Conservation (phyloP, 2,113 vertebrate species). For the Cochlearius cochlearius region DNA sequence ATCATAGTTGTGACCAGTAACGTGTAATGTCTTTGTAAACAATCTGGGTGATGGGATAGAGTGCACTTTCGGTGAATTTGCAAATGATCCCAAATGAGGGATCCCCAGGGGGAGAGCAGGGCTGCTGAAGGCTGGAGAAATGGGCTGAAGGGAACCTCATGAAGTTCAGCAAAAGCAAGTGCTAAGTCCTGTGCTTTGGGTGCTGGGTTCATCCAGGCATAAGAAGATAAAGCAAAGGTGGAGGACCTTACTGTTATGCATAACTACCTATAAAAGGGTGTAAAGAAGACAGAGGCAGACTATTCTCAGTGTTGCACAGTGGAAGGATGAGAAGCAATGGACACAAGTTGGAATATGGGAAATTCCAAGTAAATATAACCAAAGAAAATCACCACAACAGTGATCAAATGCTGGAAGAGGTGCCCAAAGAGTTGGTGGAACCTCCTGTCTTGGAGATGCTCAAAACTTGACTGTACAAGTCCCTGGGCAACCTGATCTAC, state of each 20-base stretch:
- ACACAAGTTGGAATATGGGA: background rate
- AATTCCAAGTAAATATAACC: background rate
- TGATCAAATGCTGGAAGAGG: background rate
- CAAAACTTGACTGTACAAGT: background rate
- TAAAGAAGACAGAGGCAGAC: background rate
- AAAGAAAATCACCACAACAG: too few relatives aligned
- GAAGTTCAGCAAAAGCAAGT: background rate
- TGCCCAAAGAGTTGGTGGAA: background rate
- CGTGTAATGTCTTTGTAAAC: background rate
- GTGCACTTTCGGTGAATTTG: background rate
- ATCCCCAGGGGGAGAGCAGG: background rate
- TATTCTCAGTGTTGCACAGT: background rate
- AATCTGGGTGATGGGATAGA: background rate
- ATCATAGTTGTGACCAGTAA: background rate
- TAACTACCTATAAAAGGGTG: background rate
- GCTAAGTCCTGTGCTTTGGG: background rate
- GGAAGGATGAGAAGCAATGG: background rate
- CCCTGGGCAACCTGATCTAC: background rate
- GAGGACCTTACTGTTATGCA: background rate
- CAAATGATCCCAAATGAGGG: background rate
- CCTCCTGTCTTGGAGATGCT: background rate
- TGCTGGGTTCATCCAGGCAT: background rate
- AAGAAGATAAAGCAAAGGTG: background rate
- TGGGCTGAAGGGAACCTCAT: background rate
- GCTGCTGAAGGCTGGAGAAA: background rate